Evolutionary conservation across 1,140 invertebrate genomes (phyloP), one percentile per base, ranked within the genome.

Genomic region (Phocides pigmalion): DNA sequence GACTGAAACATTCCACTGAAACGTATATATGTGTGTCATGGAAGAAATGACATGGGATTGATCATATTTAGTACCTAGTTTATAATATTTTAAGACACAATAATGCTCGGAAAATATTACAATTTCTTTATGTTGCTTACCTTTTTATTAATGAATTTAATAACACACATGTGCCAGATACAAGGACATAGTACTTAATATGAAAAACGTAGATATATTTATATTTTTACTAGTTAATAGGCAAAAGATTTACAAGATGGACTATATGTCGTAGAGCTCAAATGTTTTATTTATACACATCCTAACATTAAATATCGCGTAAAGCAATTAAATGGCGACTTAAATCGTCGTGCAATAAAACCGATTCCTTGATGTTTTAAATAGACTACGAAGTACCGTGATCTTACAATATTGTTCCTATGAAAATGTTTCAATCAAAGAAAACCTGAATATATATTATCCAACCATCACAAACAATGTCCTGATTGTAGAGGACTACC

Each of bases 1-100:
- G 84, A 85, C 84, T 88, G 82, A 88, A 72, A 76, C 84, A 87
- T 87, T 87, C 84, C 87, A 89, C 74, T 84, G 59, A 62, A 64
- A 66, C 58, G 37, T 20, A 42, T 22, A 32, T 11, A n/a, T 47
- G 28, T 16, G 25, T 14, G 14, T 47, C 11, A 12, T 32, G 15
- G 5, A 44, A 46, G 20, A 28, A 28, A 47, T 35, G n/a, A 35
- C 42, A 35, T 59, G 11, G 11, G 14, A 25, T 32, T 19, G 54
- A 58, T 4, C 12, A 58, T 32, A 46, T 25, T 56, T 28, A 15
- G 2, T 22, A 41, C 15, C 22, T 49, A 49, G 20, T 12, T 49
- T 25, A 8, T 46, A 17, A 12, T 32, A 12, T 20, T 25, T 49
- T 49, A 22, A 12, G 19, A 35, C 32, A n/a, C 11, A 47, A 6